Evolutionary conservation across 2,113 vertebrate species (phyloP).

Genomic region (Myrmecophaga tridactyla): DNA sequence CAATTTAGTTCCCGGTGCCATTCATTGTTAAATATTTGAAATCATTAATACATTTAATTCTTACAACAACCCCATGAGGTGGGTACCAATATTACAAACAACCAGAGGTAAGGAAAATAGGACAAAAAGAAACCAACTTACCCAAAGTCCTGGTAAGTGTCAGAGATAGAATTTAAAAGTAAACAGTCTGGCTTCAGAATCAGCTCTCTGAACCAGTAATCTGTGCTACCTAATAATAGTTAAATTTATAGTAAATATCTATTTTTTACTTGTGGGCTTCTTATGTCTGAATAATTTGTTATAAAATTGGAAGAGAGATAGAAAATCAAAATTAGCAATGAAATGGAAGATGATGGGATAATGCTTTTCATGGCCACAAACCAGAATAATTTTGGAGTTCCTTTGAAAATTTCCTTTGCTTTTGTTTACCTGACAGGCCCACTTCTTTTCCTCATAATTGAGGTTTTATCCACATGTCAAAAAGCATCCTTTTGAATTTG

Average conservation of each 20-base stretch:
- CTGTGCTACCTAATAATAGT: background rate
- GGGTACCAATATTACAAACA: background rate
- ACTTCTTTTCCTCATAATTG: background rate
- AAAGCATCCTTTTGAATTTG: background rate
- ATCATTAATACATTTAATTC: constrained; percentile 18
- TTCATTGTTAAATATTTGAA: constrained; percentile 11
- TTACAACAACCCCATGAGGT: background rate
- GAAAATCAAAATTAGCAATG: background rate
- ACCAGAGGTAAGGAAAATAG: background rate
- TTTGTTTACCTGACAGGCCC: background rate
- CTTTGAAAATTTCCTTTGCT: background rate
- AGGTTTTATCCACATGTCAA: background rate
- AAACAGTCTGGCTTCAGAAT: background rate
- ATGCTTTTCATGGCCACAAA: background rate
- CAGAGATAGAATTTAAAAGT: background rate
- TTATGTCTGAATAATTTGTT: background rate
- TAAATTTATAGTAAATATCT: background rate
- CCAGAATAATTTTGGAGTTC: background rate
- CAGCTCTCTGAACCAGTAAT: background rate
- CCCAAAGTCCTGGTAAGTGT: background rate
- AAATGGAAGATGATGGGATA: background rate
- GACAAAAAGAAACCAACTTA: background rate
- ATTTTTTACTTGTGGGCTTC: background rate
- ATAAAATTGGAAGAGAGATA: constrained; percentile 30
- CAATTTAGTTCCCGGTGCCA: background rate